Base-by-base conservation (phyloP, 2,113 vertebrate genomes). In the Pandion haliaetus region DNA sequence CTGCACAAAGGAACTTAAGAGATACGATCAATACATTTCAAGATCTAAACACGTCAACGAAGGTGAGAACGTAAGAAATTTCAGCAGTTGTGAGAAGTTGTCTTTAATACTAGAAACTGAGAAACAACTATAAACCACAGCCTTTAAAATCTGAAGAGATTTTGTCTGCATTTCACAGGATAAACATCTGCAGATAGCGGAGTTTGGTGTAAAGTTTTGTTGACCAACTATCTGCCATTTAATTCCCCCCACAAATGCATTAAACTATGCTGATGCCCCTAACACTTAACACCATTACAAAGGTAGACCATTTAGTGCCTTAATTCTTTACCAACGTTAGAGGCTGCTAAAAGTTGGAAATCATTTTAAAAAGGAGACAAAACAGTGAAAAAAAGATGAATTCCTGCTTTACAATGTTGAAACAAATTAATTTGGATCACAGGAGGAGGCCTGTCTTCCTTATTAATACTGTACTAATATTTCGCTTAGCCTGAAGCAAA, bases 1-100 rank as follows among this genome's bases (percentile, higher is more conserved):
- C 94, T 36, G 94, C 97, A 98, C 97, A 98, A 98, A 98, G 96
- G 97, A 95, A 96, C 96, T 97, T 97, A 86, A 98, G 96, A 98
- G 94, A 96, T 42, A 93, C 17, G 69, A 94, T 78, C 93, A 38
- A 87, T 95, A 80, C 49, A 49, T 71, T 85, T 88, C 38, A 91
- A 78, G 88, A 95, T 91, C 91, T 90, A 74, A 96, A 94, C 81
- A 85, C 5, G 10, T 59, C 93, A 92, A 34, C 32, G 69, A 91
- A 95, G 91, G 86, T 7, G 5, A 77, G 58, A 91, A 78, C 3
- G 0, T 28, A 69, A 83, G 80, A 91, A 69, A 36, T 91, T 91
- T 34, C 47, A 44, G 45, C 12, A 86, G 52, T 79, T 66, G 5
- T 40, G 34, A 94, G 63, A 72, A n/a, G 11, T 57, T 82, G 65